A percentile compares a stretch with the other conserved stretches of the same genome.
Conservation (phyloP, 2,888 invertebrate genomes). For the Leptinotarsa haldemani region DNA sequence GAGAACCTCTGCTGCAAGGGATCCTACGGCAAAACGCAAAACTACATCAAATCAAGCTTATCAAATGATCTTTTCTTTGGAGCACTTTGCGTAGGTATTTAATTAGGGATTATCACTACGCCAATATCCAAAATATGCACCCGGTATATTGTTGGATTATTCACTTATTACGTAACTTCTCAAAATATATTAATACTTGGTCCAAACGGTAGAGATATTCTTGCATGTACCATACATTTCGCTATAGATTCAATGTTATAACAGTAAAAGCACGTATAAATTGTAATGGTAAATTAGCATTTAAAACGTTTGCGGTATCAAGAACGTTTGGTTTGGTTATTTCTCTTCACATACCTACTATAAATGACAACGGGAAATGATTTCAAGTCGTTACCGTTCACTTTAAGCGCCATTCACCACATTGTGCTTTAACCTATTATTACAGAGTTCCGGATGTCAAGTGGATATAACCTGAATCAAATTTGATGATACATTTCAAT, state of each 20-base stretch:
- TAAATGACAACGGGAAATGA: background rate
- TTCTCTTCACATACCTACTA: background rate
- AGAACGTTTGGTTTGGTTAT: background rate
- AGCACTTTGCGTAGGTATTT: too few species aligned
- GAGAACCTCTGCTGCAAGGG: too few species aligned
- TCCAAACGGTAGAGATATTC: background rate
- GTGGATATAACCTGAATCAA: too few species aligned
- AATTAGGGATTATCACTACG: too few species aligned
- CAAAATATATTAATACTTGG: background rate
- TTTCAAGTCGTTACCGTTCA: background rate
- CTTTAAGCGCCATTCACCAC: background rate
- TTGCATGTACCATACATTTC: conserved; percentile 5
- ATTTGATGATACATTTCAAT: too few species aligned
- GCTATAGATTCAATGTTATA: background rate
- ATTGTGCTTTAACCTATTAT: too few species aligned
- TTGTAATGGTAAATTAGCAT: conserved; percentile 11
- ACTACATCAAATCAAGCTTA: too few species aligned
- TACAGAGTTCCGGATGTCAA: too few species aligned
- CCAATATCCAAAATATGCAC: too few species aligned
- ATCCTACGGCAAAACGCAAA: too few species aligned
- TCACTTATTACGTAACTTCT: background rate
- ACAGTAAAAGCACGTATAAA: conserved; percentile 11
- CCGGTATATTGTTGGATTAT: too few species aligned
- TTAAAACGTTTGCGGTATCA: background rate
- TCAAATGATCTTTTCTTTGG: too few species aligned